Percentiles rank a stretch among this genome's conserved stretches.
Evolutionary conservation across 2,113 vertebrate genomes (phyloP).

Genomic region (Urocolius indicus): DNA sequence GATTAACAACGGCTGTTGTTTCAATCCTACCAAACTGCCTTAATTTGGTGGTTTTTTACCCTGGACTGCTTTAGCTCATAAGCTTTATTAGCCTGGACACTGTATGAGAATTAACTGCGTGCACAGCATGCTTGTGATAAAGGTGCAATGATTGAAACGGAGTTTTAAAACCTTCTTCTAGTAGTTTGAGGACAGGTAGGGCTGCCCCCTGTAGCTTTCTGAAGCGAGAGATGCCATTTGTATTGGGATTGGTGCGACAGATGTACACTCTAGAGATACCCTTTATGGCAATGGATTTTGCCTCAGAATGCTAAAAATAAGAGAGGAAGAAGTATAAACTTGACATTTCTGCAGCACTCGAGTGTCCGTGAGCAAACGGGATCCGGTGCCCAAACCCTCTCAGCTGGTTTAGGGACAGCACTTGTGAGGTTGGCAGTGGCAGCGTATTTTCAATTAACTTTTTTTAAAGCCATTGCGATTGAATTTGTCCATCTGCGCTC

Average conservation of each 20-base stretch:
- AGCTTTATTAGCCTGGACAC: background rate
- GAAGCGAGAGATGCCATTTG: background rate
- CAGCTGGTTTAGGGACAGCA: too few species aligned
- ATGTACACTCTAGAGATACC: rapidly evolving
- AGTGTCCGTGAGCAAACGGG: rapidly evolving
- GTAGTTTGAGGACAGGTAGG: too few species aligned
- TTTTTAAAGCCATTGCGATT: background rate
- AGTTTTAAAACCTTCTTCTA: background rate
- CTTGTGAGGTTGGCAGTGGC: too few species aligned
- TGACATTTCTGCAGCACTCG: rapidly evolving
- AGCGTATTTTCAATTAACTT: too few species aligned
- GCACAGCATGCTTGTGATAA: too few species aligned
- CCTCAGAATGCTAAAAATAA: background rate
- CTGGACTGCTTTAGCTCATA: background rate
- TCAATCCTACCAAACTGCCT: background rate
- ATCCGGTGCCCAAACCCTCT: rapidly evolving
- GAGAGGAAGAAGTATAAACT: background rate
- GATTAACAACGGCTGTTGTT: background rate
- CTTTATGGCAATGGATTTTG: background rate
- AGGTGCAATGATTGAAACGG: background rate
- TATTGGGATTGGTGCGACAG: rapidly evolving
- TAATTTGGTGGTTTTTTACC: background rate
- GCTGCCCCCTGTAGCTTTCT: background rate
- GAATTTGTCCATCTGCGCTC: rapidly evolving
- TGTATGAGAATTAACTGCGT: too few species aligned